Evolutionary conservation across 2,797 vertebrate species (phyloP), one percentile per base, ranked within the genome.

Genomic region (Zonotrichia albicollis): DNA sequence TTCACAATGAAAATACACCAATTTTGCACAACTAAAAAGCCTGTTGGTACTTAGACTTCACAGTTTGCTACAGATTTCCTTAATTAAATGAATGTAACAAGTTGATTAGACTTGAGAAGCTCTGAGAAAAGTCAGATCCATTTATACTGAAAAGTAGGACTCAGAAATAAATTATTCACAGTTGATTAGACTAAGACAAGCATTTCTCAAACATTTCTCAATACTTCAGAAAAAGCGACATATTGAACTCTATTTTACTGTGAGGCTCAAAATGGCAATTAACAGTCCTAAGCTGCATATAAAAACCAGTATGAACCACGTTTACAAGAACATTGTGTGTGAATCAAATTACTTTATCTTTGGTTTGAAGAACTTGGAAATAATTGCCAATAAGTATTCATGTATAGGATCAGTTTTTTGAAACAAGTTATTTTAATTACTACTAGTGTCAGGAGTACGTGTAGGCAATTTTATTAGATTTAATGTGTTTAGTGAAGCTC

Each of bases 301-400:
- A 97, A 98, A 98, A 97, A 96, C 93, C 96, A 97, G 92, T 97
- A 97, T 94, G 96, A 97, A 95, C 96, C 74, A 95, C 95, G 88
- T 98, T 98, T 98, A 98, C 97, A 97, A 97, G 97, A 97, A 98
- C 97, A 98, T 97, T 97, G 97, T 97, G 97, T 95, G 97, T 97
- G 98, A 98, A 98, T 98, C 97, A 98, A 98, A 98, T 98, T 97
- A 98, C 38, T 94, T 97, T 98, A 98, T 97, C 97, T 98, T 97
- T 97, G 96, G 95, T 98, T 97, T 98, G 97, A 98, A 98, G 97
- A 98, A 98, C 96, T 96, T 97, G 96, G 96, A 97, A 98, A 98
- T 98, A 98, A 98, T 98, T 98, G 97, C 97, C 97, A 97, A 98
- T 98, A 98, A 98, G 98, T 98, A 98, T 98, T 98, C 97, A 97